Evolutionary conservation across 2,797 vertebrate species (phyloP).

Genomic region (Rhincodon typus): DNA sequence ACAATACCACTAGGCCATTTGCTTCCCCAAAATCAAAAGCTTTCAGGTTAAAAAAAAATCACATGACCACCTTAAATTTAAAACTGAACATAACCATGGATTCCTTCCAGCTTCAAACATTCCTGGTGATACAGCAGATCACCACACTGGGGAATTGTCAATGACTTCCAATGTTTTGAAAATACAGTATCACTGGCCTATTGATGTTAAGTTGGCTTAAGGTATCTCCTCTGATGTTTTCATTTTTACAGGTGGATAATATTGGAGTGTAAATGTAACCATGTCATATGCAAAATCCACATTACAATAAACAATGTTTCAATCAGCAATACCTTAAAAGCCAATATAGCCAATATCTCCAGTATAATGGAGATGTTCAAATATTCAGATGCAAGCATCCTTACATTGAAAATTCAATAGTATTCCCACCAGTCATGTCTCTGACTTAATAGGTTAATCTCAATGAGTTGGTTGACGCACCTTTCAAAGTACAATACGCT

Average conservation of each 20-base stretch:
- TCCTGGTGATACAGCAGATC: neutral
- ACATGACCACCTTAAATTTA: neutral
- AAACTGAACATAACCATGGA: neutral
- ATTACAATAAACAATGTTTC: neutral
- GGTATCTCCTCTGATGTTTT: neutral
- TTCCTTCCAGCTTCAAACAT: neutral
- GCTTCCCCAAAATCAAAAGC: too few species aligned
- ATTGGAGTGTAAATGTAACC: neutral
- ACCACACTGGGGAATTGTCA: neutral
- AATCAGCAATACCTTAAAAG: neutral
- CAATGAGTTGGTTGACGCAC: neutral
- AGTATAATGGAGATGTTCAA: neutral
- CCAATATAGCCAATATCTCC: neutral
- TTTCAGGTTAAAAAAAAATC: neutral
- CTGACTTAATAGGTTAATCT: neutral
- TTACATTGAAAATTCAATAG: neutral
- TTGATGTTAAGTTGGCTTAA: neutral
- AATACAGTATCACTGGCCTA: too few species aligned
- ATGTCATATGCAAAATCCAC: neutral
- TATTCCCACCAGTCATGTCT: neutral
- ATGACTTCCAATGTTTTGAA: neutral
- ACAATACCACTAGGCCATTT: too few species aligned
- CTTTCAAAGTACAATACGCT: slow-evolving; percentile 84
- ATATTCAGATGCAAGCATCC: neutral
- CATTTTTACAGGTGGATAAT: neutral